Base-by-base conservation (phyloP, 1,140 invertebrate species). In the Planococcus citri region DNA sequence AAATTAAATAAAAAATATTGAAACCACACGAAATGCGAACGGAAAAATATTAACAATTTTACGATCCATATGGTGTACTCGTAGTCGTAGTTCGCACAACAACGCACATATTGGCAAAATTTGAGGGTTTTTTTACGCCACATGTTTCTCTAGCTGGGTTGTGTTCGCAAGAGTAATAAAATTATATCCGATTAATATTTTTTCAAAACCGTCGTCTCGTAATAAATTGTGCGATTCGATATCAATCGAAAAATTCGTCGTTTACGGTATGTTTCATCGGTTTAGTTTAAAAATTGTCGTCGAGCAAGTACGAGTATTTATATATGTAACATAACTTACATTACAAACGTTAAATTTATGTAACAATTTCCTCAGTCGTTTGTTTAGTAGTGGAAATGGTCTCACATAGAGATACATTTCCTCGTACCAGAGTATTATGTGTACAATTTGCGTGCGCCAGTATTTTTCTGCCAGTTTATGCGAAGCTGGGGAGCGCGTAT, bases 1-100 rank as follows among this genome's bases (percentile, higher is more conserved):
- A 51, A 51, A 51, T 51, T 51, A 51, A 51, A 51, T 51, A 51
- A 51, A n/a, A 51, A 51, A 51, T 51, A 51, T 51, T 20, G 41
- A 51, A 51, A 6, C 41, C n/a, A n/a, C n/a, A n/a, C n/a, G n/a
- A n/a, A n/a, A n/a, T n/a, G 41, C 3, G 17, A n/a, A 51, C 41
- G 41, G 17, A 51, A 33, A 51, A 51, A 51, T 51, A 51, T 51
- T 51, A 51, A 51, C 41, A 51, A 51, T 51, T 51, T 51, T 51
- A 51, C 41, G 41, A 51, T 51, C 41, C 41, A 51, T 14, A 51
- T 51, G 41, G 41, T n/a, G n/a, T 51, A 51, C 41, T 51, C 17
- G n/a, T n/a, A n/a, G n/a, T n/a, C n/a, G n/a, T n/a, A n/a, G n/a
- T n/a, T n/a, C n/a, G n/a, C n/a, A n/a, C n/a, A n/a, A n/a, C n/a